Evolutionary conservation across 1,140 invertebrate genomes (phyloP).

Genomic region (Pseudomyrmex sp.): DNA sequence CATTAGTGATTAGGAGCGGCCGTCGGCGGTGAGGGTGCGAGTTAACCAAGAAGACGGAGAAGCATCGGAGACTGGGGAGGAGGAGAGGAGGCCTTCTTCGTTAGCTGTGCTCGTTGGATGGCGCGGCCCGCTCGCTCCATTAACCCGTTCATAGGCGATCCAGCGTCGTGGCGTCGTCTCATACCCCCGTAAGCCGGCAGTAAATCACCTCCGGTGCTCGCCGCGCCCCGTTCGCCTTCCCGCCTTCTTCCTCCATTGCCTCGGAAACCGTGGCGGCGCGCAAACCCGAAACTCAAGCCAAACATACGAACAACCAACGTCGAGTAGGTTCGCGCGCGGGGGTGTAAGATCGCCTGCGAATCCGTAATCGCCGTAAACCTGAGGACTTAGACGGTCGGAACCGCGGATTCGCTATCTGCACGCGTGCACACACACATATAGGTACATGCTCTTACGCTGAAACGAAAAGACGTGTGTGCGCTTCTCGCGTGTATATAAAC

Average conservation of each 20-base stretch:
- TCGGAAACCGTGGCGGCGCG: constrained; percentile 70
- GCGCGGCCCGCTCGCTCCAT: constrained; percentile 76
- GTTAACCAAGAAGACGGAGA: constrained; percentile 46
- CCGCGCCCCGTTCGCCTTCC: constrained; percentile 49
- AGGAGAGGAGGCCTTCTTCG: constrained; percentile 50
- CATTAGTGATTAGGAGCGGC: constrained; percentile 73
- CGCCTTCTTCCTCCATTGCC: constrained; percentile 45
- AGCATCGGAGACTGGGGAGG: background rate
- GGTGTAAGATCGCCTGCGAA: constrained; percentile 76
- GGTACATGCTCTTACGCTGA: constrained; percentile 4
- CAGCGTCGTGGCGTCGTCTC: constrained; percentile 74
- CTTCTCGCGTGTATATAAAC: constrained; percentile 47
- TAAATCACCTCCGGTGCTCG: constrained; percentile 80
- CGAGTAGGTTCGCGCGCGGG: constrained; percentile 56
- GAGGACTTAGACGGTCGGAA: constrained; percentile 79
- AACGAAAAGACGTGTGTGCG: constrained; percentile 14
- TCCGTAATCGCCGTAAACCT: constrained; percentile 83
- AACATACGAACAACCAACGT: constrained; percentile 79
- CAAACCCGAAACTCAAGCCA: constrained; percentile 82
- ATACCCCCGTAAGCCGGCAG: constrained; percentile 78
- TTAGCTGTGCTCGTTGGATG: constrained; percentile 60
- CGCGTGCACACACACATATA: constrained; percentile 40
- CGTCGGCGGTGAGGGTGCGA: constrained; percentile 19
- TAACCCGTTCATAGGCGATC: constrained; percentile 84
- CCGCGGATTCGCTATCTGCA: constrained; percentile 76